Evolutionary conservation across 30 jellyfish, hydroid and myxozoan genomes (phyloP).

Genomic region (Aurelia aurita complex sp. Pacific): DNA sequence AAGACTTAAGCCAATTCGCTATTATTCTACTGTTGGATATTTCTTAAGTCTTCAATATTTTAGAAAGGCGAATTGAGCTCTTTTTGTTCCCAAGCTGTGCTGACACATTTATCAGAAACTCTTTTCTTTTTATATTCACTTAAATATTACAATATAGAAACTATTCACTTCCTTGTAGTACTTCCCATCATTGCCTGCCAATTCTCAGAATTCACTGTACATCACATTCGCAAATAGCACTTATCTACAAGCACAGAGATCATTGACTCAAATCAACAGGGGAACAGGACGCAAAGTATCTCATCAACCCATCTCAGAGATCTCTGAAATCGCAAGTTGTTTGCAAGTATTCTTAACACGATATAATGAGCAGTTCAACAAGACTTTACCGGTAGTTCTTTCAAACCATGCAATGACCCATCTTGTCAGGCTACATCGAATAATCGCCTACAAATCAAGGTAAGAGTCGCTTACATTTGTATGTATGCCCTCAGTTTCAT

Average conservation of each 20-base stretch:
- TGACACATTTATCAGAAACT: too few species aligned
- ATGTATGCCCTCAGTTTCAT: too few species aligned
- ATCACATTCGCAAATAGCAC: slow-evolving; percentile 60
- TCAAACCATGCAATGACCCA: slow-evolving; percentile 50
- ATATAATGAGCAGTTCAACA: slow-evolving; percentile 61
- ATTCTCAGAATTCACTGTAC: slow-evolving; percentile 51
- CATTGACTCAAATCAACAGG: slow-evolving; percentile 38
- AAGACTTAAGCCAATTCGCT: too few species aligned
- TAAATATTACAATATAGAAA: too few species aligned
- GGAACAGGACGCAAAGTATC: slow-evolving; percentile 33
- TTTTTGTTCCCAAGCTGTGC: too few species aligned
- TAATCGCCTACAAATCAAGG: slow-evolving; percentile 53
- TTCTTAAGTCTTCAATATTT: too few species aligned
- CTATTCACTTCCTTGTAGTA: slow-evolving; percentile 7
- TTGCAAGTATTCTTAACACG: slow-evolving; percentile 49
- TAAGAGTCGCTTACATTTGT: neutral
- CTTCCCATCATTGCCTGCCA: slow-evolving; percentile 72
- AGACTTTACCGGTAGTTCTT: slow-evolving; percentile 47
- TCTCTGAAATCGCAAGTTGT: slow-evolving; percentile 31
- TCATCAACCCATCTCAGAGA: slow-evolving; percentile 41
- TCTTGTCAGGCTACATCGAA: slow-evolving; percentile 58
- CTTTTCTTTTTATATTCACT: too few species aligned
- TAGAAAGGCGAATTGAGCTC: too few species aligned
- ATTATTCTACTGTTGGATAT: too few species aligned
- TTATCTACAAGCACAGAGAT: slow-evolving; percentile 63